phyloP scores from a whole-genome alignment of 2,888 invertebrate genomes.

The Escarpia spicata region DNA sequence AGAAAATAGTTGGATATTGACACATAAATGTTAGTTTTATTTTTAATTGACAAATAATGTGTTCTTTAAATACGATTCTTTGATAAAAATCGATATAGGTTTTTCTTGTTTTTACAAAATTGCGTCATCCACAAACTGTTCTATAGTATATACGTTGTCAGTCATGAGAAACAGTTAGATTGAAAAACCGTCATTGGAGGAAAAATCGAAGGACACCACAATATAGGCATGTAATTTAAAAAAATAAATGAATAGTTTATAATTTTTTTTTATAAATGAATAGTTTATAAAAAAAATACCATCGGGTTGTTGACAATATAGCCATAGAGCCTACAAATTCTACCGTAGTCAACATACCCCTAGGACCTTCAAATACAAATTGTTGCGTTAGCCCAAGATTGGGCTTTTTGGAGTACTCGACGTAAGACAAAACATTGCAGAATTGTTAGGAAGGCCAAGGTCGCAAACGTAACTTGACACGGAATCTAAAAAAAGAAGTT shows the following conservation, averaged over 20 bases:
- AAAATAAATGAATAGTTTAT: background rate
- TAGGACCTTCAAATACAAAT: too few species aligned
- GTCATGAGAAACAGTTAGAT: background rate
- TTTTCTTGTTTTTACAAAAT: too few species aligned
- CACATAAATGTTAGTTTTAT: too few species aligned
- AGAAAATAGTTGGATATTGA: too few species aligned
- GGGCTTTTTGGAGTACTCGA: too few species aligned
- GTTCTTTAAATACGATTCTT: too few species aligned
- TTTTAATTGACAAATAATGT: too few species aligned
- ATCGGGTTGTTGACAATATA: background rate
- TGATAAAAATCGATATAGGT: too few species aligned
- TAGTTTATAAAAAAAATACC: background rate
- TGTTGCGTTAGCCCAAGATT: too few species aligned
- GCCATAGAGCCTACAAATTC: too few species aligned
- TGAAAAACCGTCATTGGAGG: background rate
- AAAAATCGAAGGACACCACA: background rate
- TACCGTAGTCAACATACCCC: too few species aligned
- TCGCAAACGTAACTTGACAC: background rate
- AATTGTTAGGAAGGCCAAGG: background rate
- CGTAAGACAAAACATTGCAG: background rate
- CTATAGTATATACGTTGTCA: background rate
- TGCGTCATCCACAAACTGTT: background rate
- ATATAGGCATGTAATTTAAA: background rate
- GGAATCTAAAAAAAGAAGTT: background rate
- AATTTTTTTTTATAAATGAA: too few species aligned